phyloP scores from a whole-genome alignment of 2,797 vertebrate species.

The Sebastes hubbsi region DNA sequence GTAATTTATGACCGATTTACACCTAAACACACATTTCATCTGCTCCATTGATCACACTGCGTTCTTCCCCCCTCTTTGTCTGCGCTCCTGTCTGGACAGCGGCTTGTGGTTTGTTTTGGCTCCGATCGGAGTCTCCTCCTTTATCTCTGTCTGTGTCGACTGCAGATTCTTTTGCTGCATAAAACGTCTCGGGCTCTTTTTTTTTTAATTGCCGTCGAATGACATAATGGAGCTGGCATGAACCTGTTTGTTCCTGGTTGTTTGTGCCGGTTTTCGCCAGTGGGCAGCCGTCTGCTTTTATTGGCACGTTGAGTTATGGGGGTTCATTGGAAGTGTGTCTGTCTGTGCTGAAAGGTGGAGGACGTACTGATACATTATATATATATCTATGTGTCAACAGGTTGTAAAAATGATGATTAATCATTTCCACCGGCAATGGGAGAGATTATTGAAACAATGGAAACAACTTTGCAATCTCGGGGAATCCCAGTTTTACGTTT shows the following conservation, averaged over 20 bases:
- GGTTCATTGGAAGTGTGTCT: not conserved
- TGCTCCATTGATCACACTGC: not conserved
- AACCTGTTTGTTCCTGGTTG: not conserved
- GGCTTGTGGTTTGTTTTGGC: conserved; percentile 25
- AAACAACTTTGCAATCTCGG: not conserved
- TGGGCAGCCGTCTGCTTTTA: not conserved
- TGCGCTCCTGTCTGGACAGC: conserved; percentile 9
- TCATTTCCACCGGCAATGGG: not conserved
- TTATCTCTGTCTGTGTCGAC: not conserved
- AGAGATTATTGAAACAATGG: not conserved
- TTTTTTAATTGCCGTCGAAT: not conserved
- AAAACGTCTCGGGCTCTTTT: not conserved
- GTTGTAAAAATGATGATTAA: conserved; percentile 7
- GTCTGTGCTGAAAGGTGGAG: not conserved
- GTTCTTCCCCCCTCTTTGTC: conserved; percentile 13
- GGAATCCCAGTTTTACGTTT: conserved; percentile 1
- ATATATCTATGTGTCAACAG: conserved; percentile 2
- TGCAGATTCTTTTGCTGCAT: not conserved
- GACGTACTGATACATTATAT: not conserved
- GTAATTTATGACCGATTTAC: conserved; percentile 28
- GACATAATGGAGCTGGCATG: conserved; percentile 1
- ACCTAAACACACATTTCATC: conserved; percentile 14
- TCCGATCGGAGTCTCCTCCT: not conserved
- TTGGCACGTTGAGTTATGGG: not conserved
- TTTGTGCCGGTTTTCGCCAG: conserved; percentile 7